These are phyloP conservation scores for Drosophila lutescens DNA, from an alignment of 2,888 invertebrate genomes.

Conservation along the genomic window DNA sequence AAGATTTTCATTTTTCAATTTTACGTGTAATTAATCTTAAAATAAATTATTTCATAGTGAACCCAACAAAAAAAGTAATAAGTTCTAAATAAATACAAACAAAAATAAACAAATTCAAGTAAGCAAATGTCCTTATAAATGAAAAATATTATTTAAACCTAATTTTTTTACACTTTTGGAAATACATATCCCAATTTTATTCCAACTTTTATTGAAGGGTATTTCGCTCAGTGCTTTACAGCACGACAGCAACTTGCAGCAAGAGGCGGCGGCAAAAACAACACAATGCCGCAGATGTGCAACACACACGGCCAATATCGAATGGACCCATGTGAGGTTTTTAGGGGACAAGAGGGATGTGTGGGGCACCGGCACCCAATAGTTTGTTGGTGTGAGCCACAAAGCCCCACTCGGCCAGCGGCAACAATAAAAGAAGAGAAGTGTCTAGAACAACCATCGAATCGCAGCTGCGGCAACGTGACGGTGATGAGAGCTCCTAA, in stretches of 20 bases:
- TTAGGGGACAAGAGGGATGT: background rate
- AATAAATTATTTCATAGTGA: too few relatives aligned
- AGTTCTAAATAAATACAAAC: too few relatives aligned
- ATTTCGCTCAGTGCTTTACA: conserved; percentile 4
- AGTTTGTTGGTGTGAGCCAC: conserved; percentile 18
- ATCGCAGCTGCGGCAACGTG: conserved; percentile 35
- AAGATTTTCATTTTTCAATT: background rate
- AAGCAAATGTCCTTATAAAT: too few relatives aligned
- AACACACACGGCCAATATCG: conserved; percentile 40
- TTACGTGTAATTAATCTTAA: too few relatives aligned
- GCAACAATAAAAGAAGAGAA: conserved; percentile 42
- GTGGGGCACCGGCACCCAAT: background rate
- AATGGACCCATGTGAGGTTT: conserved; percentile 2
- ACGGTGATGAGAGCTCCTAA: conserved; percentile 15
- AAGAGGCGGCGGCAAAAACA: conserved; percentile 38
- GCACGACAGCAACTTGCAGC: conserved; percentile 38
- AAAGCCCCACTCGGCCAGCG: conserved; percentile 27
- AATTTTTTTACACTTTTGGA: too few relatives aligned
- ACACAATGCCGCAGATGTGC: conserved; percentile 45
- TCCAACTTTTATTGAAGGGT: too few relatives aligned
- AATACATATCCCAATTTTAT: background rate
- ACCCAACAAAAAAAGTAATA: too few relatives aligned
- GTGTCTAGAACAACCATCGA: conserved; percentile 46
- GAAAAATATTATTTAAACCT: too few relatives aligned
- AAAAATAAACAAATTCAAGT: too few relatives aligned